These are phyloP conservation scores for Argyrosomus japonicus DNA, from an alignment of 2,113 vertebrate genomes.

Conservation along the genomic window DNA sequence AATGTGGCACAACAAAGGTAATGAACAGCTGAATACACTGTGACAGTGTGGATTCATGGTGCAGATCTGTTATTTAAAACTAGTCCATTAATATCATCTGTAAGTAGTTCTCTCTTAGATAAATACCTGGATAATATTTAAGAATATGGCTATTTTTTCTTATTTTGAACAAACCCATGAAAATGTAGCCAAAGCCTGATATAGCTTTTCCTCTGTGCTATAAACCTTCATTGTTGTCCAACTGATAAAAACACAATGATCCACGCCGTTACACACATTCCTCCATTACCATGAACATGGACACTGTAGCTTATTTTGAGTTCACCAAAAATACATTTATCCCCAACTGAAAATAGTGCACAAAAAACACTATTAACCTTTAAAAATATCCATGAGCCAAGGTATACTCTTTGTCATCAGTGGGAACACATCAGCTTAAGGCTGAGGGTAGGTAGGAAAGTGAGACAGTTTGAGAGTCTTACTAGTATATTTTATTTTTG, in stretches of 20 bases:
- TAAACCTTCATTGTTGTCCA: not conserved
- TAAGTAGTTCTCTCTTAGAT: not conserved
- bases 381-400: not conserved
- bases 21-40: not conserved
- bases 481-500: not conserved
- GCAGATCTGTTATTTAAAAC: constrained; percentile 12
- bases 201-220: not conserved
- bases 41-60: not conserved
- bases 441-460: not conserved
- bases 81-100: not conserved
- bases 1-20: constrained; percentile 33
- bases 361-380: not conserved
- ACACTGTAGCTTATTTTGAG: not conserved
- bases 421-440: not conserved
- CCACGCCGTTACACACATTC: not conserved
- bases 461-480: not conserved
- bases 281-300: not conserved
- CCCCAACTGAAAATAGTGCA: not conserved
- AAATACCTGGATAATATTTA: constrained; percentile 4
- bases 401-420: not conserved
- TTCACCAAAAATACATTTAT: not conserved
- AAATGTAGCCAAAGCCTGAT: not conserved
- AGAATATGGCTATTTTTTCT: not conserved
- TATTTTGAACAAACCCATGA: not conserved
- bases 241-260: not conserved